A percentile compares a stretch with the other conserved stretches of the same genome.
phyloP scores from a whole-genome alignment of 92 coral and sea anemone species.

The Chrysogorgia sp. region DNA sequence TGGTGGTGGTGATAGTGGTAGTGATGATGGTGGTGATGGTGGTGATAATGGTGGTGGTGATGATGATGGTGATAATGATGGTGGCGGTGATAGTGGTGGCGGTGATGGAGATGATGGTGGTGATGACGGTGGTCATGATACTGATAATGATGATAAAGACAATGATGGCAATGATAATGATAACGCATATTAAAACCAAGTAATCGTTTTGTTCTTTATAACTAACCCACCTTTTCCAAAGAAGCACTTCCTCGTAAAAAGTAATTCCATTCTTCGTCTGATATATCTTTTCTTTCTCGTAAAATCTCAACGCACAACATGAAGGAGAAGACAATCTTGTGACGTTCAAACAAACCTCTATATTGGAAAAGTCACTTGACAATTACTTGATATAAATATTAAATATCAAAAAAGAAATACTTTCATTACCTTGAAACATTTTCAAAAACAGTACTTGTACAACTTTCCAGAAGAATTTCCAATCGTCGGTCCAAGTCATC shows the following conservation, averaged over 20 bases:
- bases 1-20: too few species aligned
- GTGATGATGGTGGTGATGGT: too few species aligned
- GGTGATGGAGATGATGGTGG: too few species aligned
- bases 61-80: too few species aligned
- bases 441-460: conserved; percentile 84
- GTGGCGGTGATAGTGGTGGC: too few species aligned
- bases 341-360: conserved; percentile 95
- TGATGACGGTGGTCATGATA: too few species aligned
- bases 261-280: conserved; percentile 90
- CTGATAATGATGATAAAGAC: too few species aligned
- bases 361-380: neutral
- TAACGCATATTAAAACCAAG: too few species aligned
- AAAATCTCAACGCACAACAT: conserved; percentile 97
- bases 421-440: conserved; percentile 85
- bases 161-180: too few species aligned
- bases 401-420: too few species aligned
- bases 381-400: neutral
- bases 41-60: too few species aligned
- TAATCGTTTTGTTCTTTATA: neutral
- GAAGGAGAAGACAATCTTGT: conserved; percentile 94
- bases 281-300: conserved; percentile 84
- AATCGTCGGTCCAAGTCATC: conserved; percentile 82
- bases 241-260: conserved; percentile 93
- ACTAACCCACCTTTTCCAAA: conserved; percentile 76
- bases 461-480: conserved; percentile 77